Percentiles rank a stretch among this genome's conserved stretches.
Evolutionary conservation across 2,113 vertebrate genomes (phyloP).

Genomic region (Hoplias malabaricus): DNA sequence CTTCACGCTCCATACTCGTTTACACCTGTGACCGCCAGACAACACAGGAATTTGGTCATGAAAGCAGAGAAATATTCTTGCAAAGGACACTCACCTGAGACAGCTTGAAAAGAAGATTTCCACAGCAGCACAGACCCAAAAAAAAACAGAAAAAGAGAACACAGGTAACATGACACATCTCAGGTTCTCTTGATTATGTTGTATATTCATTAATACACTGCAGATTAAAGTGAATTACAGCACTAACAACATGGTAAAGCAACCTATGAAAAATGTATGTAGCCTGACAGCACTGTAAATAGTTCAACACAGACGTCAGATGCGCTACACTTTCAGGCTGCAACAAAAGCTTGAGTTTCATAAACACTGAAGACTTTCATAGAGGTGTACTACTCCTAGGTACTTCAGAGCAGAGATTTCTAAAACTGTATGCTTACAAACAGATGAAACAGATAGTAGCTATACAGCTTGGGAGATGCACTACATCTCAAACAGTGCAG

Average conservation of each 20-base stretch:
- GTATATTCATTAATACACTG: not conserved
- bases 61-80: not conserved
- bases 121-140: not conserved
- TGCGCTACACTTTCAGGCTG: not conserved
- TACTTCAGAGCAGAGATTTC: not conserved
- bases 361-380: no score
- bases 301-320: not conserved
- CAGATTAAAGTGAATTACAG: not conserved
- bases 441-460: not conserved
- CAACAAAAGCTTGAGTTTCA: not conserved
- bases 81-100: slow-evolving; percentile 17
- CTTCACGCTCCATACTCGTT: no score
- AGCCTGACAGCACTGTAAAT: not conserved
- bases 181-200: not conserved
- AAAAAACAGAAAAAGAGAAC: not conserved
- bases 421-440: not conserved
- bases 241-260: not conserved
- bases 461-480: slow-evolving; percentile 1
- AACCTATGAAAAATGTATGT: not conserved
- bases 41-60: no score
- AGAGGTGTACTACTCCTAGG: no score
- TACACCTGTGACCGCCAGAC: no score
- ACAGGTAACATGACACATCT: not conserved
- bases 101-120: slow-evolving; percentile 6
- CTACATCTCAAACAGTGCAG: not conserved